Evolutionary conservation across 2,888 invertebrate species (phyloP).

Genomic region (Morpho helenor): DNA sequence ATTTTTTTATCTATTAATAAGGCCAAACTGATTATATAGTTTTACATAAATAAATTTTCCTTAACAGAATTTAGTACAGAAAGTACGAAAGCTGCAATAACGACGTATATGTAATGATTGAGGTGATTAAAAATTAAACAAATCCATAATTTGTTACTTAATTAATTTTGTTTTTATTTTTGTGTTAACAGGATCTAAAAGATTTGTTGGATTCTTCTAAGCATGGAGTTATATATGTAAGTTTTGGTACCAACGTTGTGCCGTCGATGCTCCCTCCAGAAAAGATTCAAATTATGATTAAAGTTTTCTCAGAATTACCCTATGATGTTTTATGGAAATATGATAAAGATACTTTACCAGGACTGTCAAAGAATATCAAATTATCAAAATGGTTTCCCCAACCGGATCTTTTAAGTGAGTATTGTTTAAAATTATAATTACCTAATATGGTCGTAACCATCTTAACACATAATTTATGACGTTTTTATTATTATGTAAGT

Average conservation of each 20-base stretch:
- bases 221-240: conserved; percentile 50
- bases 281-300: conserved; percentile 37
- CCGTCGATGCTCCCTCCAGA: conserved; percentile 39
- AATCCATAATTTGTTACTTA: neutral
- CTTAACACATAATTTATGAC: too few relatives aligned
- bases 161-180: neutral
- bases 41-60: too few relatives aligned
- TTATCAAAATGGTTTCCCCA: conserved; percentile 36
- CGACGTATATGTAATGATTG: neutral
- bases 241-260: conserved; percentile 53
- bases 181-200: conserved; percentile 36
- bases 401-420: conserved; percentile 32
- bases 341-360: conserved; percentile 40
- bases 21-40: too few relatives aligned
- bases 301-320: conserved; percentile 47
- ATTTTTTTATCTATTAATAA: too few relatives aligned
- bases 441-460: too few relatives aligned
- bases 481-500: too few relatives aligned
- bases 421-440: neutral
- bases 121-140: too few relatives aligned
- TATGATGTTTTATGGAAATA: conserved; percentile 62
- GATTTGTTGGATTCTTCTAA: conserved; percentile 47
- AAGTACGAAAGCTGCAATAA: too few relatives aligned
- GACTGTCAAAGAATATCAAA: conserved; percentile 36
- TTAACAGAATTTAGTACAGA: too few relatives aligned